A percentile compares a stretch with the other conserved stretches of the same genome.
These are phyloP conservation scores for Chiloscyllium plagiosum DNA, from an alignment of 2,113 vertebrate species.

Conservation along the genomic window DNA sequence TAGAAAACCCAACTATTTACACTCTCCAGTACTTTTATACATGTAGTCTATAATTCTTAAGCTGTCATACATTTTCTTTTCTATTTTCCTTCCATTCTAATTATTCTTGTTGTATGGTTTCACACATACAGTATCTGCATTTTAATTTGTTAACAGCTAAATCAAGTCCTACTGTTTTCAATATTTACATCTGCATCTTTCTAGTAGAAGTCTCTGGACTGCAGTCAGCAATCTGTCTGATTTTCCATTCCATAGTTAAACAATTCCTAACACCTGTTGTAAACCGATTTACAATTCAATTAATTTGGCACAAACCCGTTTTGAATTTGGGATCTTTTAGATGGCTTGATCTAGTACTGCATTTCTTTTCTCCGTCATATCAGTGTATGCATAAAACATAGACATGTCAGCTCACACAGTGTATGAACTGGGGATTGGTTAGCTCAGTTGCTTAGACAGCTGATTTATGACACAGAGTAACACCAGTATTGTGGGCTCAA, in stretches of 20 bases:
- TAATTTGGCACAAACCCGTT: neutral
- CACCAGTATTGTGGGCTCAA: too few relatives aligned
- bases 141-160: neutral
- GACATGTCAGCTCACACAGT: too few relatives aligned
- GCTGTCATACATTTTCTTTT: neutral
- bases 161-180: neutral
- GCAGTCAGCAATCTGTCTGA: neutral
- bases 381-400: neutral
- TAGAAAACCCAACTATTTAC: neutral
- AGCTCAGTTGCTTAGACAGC: too few relatives aligned
- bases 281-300: neutral
- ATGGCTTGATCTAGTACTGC: neutral
- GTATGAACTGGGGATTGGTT: too few relatives aligned
- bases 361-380: neutral
- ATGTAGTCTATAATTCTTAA: neutral
- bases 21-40: neutral
- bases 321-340: neutral
- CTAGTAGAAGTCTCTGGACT: neutral
- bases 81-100: neutral
- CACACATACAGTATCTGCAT: neutral
- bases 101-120: neutral
- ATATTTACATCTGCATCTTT: neutral
- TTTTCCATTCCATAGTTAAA: neutral
- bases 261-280: neutral
- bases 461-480: too few relatives aligned